Base-by-base conservation (phyloP, 2,113 vertebrate genomes). In the Clupea harengus region DNA sequence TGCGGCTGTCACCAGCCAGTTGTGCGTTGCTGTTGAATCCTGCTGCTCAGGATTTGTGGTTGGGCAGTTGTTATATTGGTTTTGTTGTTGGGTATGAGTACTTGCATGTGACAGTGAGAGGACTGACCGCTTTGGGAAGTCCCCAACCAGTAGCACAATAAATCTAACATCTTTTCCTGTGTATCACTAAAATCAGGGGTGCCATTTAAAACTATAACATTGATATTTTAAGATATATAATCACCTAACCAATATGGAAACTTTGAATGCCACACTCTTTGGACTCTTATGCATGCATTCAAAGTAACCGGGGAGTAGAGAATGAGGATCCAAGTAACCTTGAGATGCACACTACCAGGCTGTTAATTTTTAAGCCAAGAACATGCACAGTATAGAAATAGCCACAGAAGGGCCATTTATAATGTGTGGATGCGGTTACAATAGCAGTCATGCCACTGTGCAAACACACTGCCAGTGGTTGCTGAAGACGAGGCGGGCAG, bases 281-380 rank as follows among this genome's bases (percentile, higher is more conserved):
- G 28, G 28, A 39, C 6, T 75, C 10, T 17, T 32, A 13, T 0
- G 32, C 0, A 13, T 28, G 52, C 67, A 39, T 87, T 81, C 80
- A 54, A 54, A 44, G 84, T 3, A 17, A 7, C 4, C 4, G 45
- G 39, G 39, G 39, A 39, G 32, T 47, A 81, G 83, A 54, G 52
- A 83, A 84, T 81, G 85, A 81, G 64, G 78, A 52, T 11, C 83
- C 10, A 20, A 82, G 47, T 50, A 87, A 83, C 93, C 92, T 92
- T 94, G 90, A 90, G 49, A 81, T 25, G 18, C 90, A 90, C 84
- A 89, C 87, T 88, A 89, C 81, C 87, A 84, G 90, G 85, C 85
- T 89, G 93, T 92, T 93, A 91, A 93, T 93, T 82, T 92, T 93
- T 94, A 92, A 94, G 45, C 93, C 25, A 88, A 86, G 72, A 44